Conservation (phyloP, 2,797 vertebrate genomes). For the Ibycter americanus region DNA sequence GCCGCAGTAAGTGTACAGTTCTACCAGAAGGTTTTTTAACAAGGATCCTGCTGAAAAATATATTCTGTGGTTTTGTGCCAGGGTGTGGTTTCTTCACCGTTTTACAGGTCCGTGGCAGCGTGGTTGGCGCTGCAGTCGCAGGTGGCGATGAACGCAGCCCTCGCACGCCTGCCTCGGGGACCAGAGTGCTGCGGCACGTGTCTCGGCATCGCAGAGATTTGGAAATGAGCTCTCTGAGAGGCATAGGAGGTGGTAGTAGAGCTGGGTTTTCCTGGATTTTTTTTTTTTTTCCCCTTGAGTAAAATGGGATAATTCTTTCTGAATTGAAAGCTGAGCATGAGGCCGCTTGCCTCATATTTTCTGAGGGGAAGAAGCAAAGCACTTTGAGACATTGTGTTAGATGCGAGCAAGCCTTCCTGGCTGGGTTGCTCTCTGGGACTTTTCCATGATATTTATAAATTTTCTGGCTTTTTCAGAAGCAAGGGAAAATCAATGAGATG, state of each 20-base stretch:
- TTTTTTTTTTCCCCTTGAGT: not conserved
- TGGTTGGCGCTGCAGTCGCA: rapidly evolving
- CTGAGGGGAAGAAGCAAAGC: not conserved
- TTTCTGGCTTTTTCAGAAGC: not conserved
- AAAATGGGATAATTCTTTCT: not conserved
- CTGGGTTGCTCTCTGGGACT: not conserved
- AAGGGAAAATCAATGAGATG: not conserved
- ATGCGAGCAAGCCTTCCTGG: not conserved
- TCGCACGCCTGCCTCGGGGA: rapidly evolving
- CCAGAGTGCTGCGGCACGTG: rapidly evolving
- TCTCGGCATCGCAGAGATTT: rapidly evolving
- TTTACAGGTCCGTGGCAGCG: rapidly evolving
- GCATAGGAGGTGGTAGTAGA: not conserved
- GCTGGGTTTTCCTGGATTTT: not conserved
- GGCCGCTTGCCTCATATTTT: not conserved
- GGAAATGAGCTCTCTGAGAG: not conserved
- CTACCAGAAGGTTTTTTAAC: not conserved
- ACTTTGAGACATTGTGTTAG: not conserved
- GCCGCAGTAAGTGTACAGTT: not conserved
- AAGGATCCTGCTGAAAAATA: not conserved
- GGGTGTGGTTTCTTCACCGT: not conserved
- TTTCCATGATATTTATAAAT: not conserved
- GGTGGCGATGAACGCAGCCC: rapidly evolving
- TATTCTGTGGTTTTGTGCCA: rapidly evolving
- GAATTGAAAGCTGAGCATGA: not conserved